Evolutionary conservation across 2,797 vertebrate genomes (phyloP).

Genomic region (Natrix natrix): DNA sequence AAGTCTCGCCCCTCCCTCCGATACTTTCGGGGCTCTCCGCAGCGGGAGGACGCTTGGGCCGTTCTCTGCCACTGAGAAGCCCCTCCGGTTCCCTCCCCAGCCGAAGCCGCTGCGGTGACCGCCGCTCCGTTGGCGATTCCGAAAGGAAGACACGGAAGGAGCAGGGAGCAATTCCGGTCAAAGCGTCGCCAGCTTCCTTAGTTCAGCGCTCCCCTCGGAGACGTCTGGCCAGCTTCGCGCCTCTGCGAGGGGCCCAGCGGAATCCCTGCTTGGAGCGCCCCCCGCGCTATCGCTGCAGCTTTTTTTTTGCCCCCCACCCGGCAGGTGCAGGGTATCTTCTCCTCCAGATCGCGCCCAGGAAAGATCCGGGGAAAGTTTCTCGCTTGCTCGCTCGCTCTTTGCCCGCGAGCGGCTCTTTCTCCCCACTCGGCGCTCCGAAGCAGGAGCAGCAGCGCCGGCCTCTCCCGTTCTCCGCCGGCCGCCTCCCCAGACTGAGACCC

Average conservation of each 20-base stretch:
- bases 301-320: neutral
- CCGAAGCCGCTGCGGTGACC: neutral
- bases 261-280: neutral
- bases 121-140: neutral
- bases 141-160: neutral
- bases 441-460: neutral
- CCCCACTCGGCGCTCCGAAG: neutral
- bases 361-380: conserved; percentile 28
- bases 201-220: neutral
- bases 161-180: neutral
- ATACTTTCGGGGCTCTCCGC: neutral
- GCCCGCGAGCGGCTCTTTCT: neutral
- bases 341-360: neutral
- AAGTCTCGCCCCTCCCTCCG: neutral
- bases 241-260: neutral
- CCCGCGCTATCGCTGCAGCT: neutral
- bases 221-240: neutral
- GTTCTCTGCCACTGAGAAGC: neutral
- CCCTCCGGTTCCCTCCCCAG: neutral
- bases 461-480: too few species aligned
- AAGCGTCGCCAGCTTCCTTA: neutral
- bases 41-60: neutral
- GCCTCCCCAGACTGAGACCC: neutral
- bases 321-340: neutral
- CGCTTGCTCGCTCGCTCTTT: neutral